Evolutionary conservation across 2,113 vertebrate genomes (phyloP).

Genomic region (Promerops cafer): DNA sequence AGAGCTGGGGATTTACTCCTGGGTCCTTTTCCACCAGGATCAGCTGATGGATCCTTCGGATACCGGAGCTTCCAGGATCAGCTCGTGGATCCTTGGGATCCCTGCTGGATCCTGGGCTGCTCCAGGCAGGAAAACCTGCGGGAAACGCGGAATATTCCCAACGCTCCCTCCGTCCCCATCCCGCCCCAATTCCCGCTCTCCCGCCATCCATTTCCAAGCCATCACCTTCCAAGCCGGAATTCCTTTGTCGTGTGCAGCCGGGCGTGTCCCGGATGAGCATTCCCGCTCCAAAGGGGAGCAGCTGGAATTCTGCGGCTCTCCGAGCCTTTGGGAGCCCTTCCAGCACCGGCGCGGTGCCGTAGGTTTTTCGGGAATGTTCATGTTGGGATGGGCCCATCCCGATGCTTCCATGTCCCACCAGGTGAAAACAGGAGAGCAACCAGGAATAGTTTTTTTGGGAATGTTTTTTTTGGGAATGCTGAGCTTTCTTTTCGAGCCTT

Average conservation of each 20-base stretch:
- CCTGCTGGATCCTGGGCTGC: background rate
- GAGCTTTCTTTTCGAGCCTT: background rate
- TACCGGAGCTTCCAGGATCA: background rate
- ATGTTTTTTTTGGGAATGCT: background rate
- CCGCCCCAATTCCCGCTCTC: background rate
- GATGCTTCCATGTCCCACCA: accelerated
- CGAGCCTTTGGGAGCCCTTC: background rate
- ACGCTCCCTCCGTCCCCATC: accelerated
- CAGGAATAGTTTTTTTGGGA: background rate
- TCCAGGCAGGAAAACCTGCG: background rate
- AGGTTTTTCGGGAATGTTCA: background rate
- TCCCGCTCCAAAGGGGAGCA: background rate
- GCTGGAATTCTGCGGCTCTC: background rate
- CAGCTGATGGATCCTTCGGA: background rate
- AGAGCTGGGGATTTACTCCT: background rate
- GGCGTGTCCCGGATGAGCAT: background rate
- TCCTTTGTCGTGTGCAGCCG: background rate
- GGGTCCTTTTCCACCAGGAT: background rate
- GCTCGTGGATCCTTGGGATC: accelerated
- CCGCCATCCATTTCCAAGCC: background rate
- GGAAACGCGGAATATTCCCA: background rate
- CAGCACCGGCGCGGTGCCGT: background rate
- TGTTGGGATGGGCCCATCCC: background rate
- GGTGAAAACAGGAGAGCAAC: background rate
- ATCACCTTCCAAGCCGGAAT: background rate